These are phyloP conservation scores for Trogon surrucura DNA, from an alignment of 2,113 vertebrate genomes.

Conservation along the genomic window DNA sequence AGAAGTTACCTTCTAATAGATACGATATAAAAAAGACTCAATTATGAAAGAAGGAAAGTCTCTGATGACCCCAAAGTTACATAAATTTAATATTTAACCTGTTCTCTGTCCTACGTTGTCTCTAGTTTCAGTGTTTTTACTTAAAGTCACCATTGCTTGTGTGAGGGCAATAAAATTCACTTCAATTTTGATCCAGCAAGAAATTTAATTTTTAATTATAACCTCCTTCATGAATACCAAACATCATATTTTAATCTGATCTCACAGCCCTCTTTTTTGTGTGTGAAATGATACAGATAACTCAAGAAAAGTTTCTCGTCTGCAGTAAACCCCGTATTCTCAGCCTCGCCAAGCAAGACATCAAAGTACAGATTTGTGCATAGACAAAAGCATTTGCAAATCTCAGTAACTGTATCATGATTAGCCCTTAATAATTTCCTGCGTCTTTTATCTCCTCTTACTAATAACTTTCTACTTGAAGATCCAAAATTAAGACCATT, in stretches of 20 bases:
- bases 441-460: neutral
- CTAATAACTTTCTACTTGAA: neutral
- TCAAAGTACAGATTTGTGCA: neutral
- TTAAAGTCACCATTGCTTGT: neutral
- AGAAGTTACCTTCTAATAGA: neutral
- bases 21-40: neutral
- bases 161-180: neutral
- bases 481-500: neutral
- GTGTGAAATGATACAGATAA: neutral
- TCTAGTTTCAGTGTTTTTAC: neutral
- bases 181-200: neutral
- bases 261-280: neutral
- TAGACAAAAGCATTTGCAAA: neutral
- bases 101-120: neutral
- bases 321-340: neutral
- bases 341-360: neutral
- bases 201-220: neutral
- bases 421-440: neutral
- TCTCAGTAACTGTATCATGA: neutral
- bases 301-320: neutral
- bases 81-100: neutral
- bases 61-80: neutral
- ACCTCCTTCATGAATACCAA: neutral
- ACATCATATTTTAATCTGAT: neutral
- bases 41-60: neutral